Evolutionary conservation across 2,797 vertebrate genomes (phyloP).

Genomic region (Cygnus olor): DNA sequence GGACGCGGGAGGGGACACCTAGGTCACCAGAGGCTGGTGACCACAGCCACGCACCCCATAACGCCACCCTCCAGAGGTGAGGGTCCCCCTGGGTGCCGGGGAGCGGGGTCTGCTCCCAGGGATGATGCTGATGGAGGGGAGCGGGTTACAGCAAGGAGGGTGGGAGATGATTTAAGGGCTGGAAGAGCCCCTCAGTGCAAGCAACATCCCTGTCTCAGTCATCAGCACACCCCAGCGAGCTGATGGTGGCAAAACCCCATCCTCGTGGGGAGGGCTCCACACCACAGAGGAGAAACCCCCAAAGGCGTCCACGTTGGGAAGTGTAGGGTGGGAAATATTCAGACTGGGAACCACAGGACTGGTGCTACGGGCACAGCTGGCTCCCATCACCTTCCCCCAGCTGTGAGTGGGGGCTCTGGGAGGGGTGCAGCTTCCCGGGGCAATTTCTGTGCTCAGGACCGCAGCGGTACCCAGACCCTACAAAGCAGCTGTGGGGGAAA

Average conservation of each 20-base stretch:
- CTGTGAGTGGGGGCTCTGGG: background rate
- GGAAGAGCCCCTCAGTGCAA: background rate
- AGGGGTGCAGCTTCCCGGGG: background rate
- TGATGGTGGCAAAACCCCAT: background rate
- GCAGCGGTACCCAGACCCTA: background rate
- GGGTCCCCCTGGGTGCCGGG: background rate
- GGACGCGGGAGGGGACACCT: background rate
- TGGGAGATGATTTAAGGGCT: background rate
- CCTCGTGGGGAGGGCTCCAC: background rate
- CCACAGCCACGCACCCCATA: fast-evolving
- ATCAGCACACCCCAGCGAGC: background rate
- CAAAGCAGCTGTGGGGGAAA: background rate
- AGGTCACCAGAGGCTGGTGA: background rate
- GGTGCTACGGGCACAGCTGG: no score
- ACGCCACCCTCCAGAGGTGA: background rate
- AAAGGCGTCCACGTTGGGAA: background rate
- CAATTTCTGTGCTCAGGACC: background rate
- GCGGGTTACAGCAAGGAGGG: fast-evolving
- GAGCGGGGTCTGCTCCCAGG: background rate
- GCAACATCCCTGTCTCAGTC: background rate
- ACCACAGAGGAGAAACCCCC: background rate
- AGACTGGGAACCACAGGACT: background rate
- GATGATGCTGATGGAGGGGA: background rate
- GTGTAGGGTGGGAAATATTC: background rate
- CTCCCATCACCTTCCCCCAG: background rate